Conservation (phyloP, 2,797 vertebrate species). For the Poliocrania exsul region DNA sequence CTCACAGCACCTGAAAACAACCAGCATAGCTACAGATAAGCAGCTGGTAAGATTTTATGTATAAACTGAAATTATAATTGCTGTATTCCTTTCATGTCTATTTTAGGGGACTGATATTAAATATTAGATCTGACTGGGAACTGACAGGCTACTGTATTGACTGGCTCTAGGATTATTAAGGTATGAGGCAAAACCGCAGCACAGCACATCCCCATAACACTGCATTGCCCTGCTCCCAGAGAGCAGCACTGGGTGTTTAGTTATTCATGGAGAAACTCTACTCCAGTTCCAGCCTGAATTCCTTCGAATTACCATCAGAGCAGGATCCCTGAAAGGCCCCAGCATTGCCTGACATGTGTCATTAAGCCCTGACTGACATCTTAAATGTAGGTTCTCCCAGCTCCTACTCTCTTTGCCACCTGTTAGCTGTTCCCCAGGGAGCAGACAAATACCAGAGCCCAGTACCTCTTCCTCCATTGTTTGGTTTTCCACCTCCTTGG, state of each 20-base stretch:
- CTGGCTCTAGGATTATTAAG: neutral
- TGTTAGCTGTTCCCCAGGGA: neutral
- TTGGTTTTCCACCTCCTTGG: neutral
- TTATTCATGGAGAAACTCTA: neutral
- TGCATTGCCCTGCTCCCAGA: neutral
- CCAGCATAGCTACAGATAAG: neutral
- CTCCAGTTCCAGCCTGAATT: neutral
- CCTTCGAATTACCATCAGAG: neutral
- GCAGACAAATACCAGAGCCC: neutral
- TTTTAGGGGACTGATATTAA: neutral
- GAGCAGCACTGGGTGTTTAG: neutral
- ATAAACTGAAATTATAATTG: neutral
- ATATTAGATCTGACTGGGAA: neutral
- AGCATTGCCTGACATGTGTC: fast-evolving
- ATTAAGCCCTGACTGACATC: neutral
- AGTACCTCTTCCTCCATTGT: neutral
- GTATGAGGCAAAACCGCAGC: neutral
- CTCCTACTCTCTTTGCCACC: neutral
- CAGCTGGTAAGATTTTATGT: neutral
- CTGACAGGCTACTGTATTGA: neutral
- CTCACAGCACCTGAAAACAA: neutral
- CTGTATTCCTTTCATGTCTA: neutral
- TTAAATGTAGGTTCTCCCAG: neutral
- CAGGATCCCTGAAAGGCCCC: neutral
- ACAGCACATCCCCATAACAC: neutral